These are phyloP conservation scores for Cotesia congregata DNA, from an alignment of 2,888 invertebrate genomes.

Conservation along the genomic window DNA sequence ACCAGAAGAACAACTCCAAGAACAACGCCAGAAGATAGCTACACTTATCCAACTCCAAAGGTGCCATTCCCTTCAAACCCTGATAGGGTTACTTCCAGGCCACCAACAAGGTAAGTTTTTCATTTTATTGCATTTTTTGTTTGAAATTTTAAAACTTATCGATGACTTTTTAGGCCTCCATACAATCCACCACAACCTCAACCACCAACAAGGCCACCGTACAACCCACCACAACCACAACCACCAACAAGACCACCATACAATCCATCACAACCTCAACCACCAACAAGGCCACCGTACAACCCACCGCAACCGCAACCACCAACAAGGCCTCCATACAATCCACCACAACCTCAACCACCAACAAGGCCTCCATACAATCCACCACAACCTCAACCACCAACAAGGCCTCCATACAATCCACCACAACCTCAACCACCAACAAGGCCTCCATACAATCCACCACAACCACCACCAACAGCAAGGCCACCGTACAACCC, in stretches of 20 bases:
- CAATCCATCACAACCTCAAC: neutral
- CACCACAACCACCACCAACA: slow-evolving; percentile 45
- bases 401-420: slow-evolving; percentile 10
- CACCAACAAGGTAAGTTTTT: slow-evolving; percentile 31
- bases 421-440: neutral
- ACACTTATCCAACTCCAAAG: slow-evolving; percentile 41
- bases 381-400: neutral
- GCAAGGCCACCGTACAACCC: slow-evolving; percentile 36
- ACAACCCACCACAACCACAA: slow-evolving; percentile 45
- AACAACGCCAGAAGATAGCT: slow-evolving; percentile 26
- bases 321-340: neutral
- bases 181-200: no score
- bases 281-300: neutral
- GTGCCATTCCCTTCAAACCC: slow-evolving; percentile 36
- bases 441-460: slow-evolving; percentile 14
- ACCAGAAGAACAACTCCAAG: slow-evolving; percentile 22
- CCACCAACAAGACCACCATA: slow-evolving; percentile 18
- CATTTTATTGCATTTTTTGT: neutral
- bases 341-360: neutral
- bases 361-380: slow-evolving; percentile 6
- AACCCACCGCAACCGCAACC: no score
- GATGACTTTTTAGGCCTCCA: no score
- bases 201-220: neutral
- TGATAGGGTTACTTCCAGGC: slow-evolving; percentile 4
- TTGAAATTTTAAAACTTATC: neutral